These are phyloP conservation scores for Epinephelus cyanopodus DNA, from an alignment of 2,113 vertebrate species.

Conservation along the genomic window DNA sequence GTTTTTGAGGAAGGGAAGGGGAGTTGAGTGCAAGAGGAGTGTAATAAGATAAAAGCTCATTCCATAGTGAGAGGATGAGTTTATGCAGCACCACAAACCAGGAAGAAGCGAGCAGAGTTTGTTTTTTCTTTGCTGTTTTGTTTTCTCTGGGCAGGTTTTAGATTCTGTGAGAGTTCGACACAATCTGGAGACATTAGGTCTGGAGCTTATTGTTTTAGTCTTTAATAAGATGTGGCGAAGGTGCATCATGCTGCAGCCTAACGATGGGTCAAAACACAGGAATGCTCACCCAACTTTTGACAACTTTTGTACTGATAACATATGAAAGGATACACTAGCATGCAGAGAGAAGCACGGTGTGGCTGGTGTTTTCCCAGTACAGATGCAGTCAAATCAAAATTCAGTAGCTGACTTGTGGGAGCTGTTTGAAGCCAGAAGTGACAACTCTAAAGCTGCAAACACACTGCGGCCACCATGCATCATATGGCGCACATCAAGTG, in stretches of 20 bases:
- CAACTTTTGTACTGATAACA: not conserved
- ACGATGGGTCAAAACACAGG: not conserved
- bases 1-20: slow-evolving; percentile 33
- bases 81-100: slow-evolving; percentile 6
- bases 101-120: not conserved
- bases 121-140: not conserved
- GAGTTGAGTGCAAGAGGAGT: slow-evolving; percentile 23
- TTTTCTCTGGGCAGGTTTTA: not conserved
- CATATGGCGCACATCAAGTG: too few species aligned
- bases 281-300: not conserved
- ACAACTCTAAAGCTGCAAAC: not conserved
- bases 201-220: not conserved
- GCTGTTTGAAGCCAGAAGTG: not conserved
- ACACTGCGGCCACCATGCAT: too few species aligned
- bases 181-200: not conserved
- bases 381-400: not conserved
- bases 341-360: not conserved
- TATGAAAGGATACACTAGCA: not conserved
- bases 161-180: not conserved
- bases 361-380: not conserved
- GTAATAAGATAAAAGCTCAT: slow-evolving; percentile 41
- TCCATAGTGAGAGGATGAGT: slow-evolving; percentile 1
- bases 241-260: not conserved
- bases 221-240: not conserved
- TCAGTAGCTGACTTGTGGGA: not conserved